Conservation (phyloP, 2,113 vertebrate genomes). For the Lethenteron camtschaticum region DNA sequence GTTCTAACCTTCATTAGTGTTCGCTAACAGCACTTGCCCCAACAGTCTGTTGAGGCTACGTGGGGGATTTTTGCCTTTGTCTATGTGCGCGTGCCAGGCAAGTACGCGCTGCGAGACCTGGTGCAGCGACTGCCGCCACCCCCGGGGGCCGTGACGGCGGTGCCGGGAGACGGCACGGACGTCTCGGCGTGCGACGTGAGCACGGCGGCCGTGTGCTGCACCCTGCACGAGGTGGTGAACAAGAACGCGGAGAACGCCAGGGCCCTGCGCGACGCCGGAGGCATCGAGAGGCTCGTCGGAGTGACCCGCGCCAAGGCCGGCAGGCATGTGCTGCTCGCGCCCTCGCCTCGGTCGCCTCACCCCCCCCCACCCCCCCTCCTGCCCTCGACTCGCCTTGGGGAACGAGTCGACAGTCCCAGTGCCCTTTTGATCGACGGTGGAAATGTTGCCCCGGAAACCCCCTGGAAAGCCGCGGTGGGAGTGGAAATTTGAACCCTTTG, state of each 20-base stretch:
- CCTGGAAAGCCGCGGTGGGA: too few species aligned
- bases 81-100: constrained; percentile 25
- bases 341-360: too few species aligned
- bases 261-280: constrained; percentile 81
- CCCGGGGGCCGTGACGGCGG: constrained; percentile 16
- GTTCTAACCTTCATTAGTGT: too few species aligned
- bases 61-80: too few species aligned
- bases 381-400: too few species aligned
- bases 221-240: constrained; percentile 94
- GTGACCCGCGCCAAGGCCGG: constrained; percentile 98
- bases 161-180: constrained; percentile 21
- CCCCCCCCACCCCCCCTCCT: too few species aligned
- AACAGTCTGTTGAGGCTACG: too few species aligned
- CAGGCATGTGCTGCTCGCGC: constrained; percentile 41
- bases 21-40: too few species aligned
- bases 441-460: too few species aligned
- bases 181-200: constrained; percentile 59
- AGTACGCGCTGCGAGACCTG: constrained; percentile 94
- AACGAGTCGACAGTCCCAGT: too few species aligned
- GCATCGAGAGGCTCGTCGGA: constrained; percentile 88
- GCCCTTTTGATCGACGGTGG: too few species aligned
- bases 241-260: constrained; percentile 99
- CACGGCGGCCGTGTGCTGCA: constrained; percentile 87
- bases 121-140: constrained; percentile 77
- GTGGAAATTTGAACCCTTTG: too few species aligned